A percentile compares a stretch with the other conserved stretches of the same genome.
phyloP scores from a whole-genome alignment of 2,888 invertebrate species.

The Andrena chrysosceles region DNA sequence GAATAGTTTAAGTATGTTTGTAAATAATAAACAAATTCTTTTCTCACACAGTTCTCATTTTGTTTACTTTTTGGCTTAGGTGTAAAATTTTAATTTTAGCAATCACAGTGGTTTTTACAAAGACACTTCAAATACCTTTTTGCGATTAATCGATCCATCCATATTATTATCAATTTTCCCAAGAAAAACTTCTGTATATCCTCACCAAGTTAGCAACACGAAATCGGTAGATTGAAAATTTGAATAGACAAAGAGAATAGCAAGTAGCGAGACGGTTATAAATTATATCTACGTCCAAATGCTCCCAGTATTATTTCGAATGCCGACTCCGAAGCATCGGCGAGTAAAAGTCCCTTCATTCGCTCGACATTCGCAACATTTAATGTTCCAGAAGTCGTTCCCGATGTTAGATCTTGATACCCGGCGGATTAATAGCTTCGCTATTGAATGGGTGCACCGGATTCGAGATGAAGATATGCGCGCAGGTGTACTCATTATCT shows the following conservation, averaged over 20 bases:
- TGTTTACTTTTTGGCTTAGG: no score
- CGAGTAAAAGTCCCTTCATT: background rate
- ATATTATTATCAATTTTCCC: no score
- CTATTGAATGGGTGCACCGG: slow-evolving; percentile 44
- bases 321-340: background rate
- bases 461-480: slow-evolving; percentile 55
- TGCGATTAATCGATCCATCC: no score
- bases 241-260: no score
- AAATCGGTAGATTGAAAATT: background rate
- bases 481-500: slow-evolving; percentile 57
- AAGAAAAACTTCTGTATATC: background rate
- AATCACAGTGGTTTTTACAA: no score
- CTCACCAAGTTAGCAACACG: background rate
- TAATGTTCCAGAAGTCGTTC: slow-evolving; percentile 25
- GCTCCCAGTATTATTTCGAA: background rate
- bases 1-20: no score
- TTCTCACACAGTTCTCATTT: no score
- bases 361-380: slow-evolving; percentile 8
- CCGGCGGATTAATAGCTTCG: slow-evolving; percentile 51
- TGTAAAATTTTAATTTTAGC: no score
- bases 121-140: no score
- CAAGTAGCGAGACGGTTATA: background rate
- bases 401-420: slow-evolving; percentile 47
- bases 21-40: no score
- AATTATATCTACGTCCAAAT: background rate